Evolutionary conservation across 37 sponge, comb jelly and placozoan species (phyloP).

Genomic region (Chondrosia reniformis): DNA sequence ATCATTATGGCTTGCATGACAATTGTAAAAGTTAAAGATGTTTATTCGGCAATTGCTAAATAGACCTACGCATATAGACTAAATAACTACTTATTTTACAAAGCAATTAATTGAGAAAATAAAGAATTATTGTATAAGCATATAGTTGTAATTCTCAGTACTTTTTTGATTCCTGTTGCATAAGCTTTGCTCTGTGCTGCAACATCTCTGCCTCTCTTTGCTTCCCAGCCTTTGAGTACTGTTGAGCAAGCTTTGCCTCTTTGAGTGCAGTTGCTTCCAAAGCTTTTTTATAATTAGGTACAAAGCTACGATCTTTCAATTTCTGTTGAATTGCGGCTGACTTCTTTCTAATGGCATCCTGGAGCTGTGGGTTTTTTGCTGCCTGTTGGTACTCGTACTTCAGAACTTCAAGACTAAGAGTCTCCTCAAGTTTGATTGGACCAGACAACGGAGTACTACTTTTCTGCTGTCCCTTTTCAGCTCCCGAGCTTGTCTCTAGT

Average conservation of each 20-base stretch:
- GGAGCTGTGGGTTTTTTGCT: constrained; percentile 7
- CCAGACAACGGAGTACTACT: background rate
- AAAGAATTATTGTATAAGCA: no score
- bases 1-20: no score
- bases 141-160: no score
- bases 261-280: background rate
- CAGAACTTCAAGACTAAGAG: background rate
- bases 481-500: background rate
- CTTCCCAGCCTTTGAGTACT: constrained; percentile 14
- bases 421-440: constrained; percentile 20
- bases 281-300: constrained; percentile 17
- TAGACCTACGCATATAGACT: no score
- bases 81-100: background rate
- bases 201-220: constrained; percentile 14
- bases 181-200: background rate
- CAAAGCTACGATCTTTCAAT: constrained; percentile 15
- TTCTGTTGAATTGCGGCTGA: constrained; percentile 7
- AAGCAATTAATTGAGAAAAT: no score
- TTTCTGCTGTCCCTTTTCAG: background rate
- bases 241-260: constrained; percentile 13
- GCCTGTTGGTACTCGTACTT: constrained; percentile 11
- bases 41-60: no score
- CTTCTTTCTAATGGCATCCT: constrained; percentile 17
- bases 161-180: constrained; percentile 4
- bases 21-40: no score